Evolutionary conservation across 2,888 invertebrate species (phyloP), one percentile per base, ranked within the genome.

Genomic region (Ormyrus thymus): DNA sequence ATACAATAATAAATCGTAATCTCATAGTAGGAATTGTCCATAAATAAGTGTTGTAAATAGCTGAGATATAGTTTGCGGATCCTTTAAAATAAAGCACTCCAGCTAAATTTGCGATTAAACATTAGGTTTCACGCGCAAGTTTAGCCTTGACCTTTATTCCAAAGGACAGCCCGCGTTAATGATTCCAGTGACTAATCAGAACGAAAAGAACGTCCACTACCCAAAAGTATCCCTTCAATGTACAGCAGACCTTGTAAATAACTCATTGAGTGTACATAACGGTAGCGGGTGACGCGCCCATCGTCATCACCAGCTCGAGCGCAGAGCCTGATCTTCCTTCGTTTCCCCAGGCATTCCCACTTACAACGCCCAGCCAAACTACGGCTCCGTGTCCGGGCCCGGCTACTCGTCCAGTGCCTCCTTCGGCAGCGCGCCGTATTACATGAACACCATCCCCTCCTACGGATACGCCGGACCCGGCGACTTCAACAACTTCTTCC

Each of bases 401-500:
- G 72, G 58, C 6, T 76, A 76, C 61, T 51, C 72, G 6, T 45
- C 68, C 0, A 51, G 51, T 45, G 55, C 72, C n/a, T 46, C 43
- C 6, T 72, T 53, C 13, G 61, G 15, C 8, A n/a, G 29, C 13
- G n/a, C 13, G 13, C 8, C n/a, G 5, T 45, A 46, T 0, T 64
- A 59, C 13, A 13, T n/a, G 4, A 58, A 55, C 45, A 13, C 13
- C 10, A 51, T 51, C 3, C 58, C 51, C 0, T 51, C 15, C 1
- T 71, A 66, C 9, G 64, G 9, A 0, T 51, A 43, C 55, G 11
- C 0, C 8, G 70, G 53, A 51, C 71, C 62, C 6, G 51, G 11
- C 0, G 56, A 64, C 10, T 80, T 83, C 66, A 83, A 84, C 15
- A 61, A 15, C 13, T 59, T 83, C 61, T 81, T 86, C 68, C 75